Evolutionary conservation across 2,888 invertebrate genomes (phyloP).

Genomic region (Apodemia mormo): DNA sequence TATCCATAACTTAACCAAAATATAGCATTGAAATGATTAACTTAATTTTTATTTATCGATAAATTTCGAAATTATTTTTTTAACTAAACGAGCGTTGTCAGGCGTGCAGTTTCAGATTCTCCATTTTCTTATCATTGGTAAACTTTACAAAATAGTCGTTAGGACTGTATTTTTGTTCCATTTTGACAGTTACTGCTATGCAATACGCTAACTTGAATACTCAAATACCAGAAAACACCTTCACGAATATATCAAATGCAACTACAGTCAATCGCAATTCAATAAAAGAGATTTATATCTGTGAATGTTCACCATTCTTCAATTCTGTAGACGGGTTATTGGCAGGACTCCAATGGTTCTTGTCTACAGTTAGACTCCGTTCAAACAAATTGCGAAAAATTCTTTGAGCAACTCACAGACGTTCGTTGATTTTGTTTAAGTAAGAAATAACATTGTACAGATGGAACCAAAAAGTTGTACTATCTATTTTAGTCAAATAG

Average conservation of each 20-base stretch:
- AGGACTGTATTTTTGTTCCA: too few relatives aligned
- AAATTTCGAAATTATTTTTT: too few relatives aligned
- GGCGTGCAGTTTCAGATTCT: too few relatives aligned
- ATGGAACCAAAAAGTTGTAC: background rate
- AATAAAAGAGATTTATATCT: conserved; percentile 32
- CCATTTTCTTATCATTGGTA: background rate
- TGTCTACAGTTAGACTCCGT: conserved; percentile 20
- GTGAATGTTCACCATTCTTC: conserved; percentile 28
- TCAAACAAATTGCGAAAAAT: conserved; percentile 26
- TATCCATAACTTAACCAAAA: too few relatives aligned
- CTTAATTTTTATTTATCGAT: too few relatives aligned
- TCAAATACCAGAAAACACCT: background rate
- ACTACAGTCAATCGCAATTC: conserved; percentile 28
- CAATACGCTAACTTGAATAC: background rate
- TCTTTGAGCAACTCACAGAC: conserved; percentile 25
- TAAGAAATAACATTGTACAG: conserved; percentile 12
- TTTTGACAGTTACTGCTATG: too few relatives aligned
- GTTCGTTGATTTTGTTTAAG: conserved; percentile 2
- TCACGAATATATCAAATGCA: conserved; percentile 13
- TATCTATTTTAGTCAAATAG: background rate
- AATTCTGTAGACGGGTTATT: conserved; percentile 27
- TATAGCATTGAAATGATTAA: too few relatives aligned
- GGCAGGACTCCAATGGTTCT: conserved; percentile 27
- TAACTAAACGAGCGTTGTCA: too few relatives aligned
- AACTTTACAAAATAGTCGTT: background rate